These are phyloP conservation scores for Danio rerio DNA, from an alignment of 2,113 vertebrate genomes.

Conservation along the genomic window DNA sequence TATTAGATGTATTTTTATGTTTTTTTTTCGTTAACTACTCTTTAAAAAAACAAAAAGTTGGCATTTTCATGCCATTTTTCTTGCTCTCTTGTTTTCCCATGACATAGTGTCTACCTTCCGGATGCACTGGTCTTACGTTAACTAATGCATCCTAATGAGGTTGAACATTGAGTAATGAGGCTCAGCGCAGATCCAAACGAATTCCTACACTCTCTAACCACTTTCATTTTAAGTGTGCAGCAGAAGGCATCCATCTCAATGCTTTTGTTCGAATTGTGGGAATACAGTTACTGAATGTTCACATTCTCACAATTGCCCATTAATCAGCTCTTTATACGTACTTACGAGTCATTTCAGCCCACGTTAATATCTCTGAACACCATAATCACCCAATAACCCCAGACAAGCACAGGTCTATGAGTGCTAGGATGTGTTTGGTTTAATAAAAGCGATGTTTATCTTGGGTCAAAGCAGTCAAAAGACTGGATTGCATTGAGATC, in stretches of 20 bases:
- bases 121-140: neutral
- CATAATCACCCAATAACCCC: slow-evolving; percentile 21
- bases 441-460: slow-evolving; percentile 78
- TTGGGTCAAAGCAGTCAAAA: slow-evolving; percentile 69
- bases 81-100: neutral
- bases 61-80: neutral
- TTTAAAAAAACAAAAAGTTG: neutral
- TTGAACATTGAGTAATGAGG: slow-evolving; percentile 42
- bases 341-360: neutral
- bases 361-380: neutral
- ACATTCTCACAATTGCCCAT: neutral
- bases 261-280: neutral
- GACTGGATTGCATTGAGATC: slow-evolving; percentile 75
- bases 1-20: too few relatives aligned
- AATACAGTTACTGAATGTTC: neutral
- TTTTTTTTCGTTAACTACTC: neutral
- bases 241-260: slow-evolving; percentile 47
- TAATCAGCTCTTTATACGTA: neutral
- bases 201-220: slow-evolving; percentile 53
- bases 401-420: slow-evolving; percentile 28
- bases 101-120: neutral
- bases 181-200: slow-evolving; percentile 37
- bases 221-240: slow-evolving; percentile 47
- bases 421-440: slow-evolving; percentile 75
- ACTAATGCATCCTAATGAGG: slow-evolving; percentile 29